Evolutionary conservation across 2,888 invertebrate species (phyloP), one percentile per base, ranked within the genome.

Genomic region (Drosophila nr. medialis): DNA sequence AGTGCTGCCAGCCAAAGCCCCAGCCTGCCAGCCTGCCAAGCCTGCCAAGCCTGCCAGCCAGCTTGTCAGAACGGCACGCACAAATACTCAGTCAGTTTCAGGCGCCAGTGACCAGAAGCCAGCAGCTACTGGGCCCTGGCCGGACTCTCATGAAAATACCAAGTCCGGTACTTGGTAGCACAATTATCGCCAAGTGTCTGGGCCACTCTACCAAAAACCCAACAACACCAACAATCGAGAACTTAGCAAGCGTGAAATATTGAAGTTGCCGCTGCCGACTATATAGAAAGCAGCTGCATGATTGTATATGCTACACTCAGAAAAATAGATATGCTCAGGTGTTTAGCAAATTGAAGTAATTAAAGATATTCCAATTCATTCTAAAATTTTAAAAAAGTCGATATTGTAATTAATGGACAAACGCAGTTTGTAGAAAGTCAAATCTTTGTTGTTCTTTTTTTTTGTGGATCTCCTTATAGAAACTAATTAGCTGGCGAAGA

Each of bases 41-140:
- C 34, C 53, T 24, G 34, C 34, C 34, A 34, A 45, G 11, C 38
- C 29, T 29, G 38, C 55, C 40, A 15, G 56, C n/a, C 64, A 49
- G 86, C 88, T 88, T 85, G 90, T 89, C 86, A 90, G 83, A 87
- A 82, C 79, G 85, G 82, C 89, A 89, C 87, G 90, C 87, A 90
- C 82, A 90, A 84, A 89, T 81, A 86, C 89, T 82, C 80, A 80
- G 72, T 89, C 90, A 89, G 82, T 45, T 56, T 40, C 54, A 36
- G 36, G 21, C 36, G 30, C 53, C 36, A 59, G 53, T 40, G 21
- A 11, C 56, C 29, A 32, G 21, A 2, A 51, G 24, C 36, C 53
- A 34, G 55, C 0, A 55, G 27, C 63, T 29, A 21, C 56, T 30
- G 51, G 8, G 38, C 30, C 56, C 55, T 21, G 1, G 30, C 60